These are phyloP conservation scores for Onychomys torridus DNA, from an alignment of 2,797 vertebrate species.

Conservation along the genomic window DNA sequence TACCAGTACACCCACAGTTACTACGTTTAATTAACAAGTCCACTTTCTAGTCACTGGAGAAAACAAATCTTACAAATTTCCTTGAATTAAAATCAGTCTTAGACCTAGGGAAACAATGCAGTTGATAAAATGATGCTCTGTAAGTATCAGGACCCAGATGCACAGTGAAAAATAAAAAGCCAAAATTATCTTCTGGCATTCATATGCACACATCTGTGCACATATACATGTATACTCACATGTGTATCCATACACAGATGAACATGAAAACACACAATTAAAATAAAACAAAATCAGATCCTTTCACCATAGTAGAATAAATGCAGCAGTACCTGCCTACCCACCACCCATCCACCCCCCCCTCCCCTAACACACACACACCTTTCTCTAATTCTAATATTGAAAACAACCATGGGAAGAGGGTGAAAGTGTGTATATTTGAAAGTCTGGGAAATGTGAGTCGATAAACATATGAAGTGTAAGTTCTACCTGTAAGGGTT, in stretches of 20 bases:
- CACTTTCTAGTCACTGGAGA: neutral
- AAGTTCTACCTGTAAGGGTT: neutral
- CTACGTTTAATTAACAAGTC: conserved; percentile 26
- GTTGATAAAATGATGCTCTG: neutral
- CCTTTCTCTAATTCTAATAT: neutral
- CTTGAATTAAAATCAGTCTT: neutral
- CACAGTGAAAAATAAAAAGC: no score
- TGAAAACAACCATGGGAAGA: neutral
- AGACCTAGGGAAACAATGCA: neutral
- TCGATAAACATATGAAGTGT: neutral
- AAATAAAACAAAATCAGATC: neutral
- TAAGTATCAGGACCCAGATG: neutral
- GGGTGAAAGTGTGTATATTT: neutral
- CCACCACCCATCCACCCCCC: no score
- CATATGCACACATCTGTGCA: neutral
- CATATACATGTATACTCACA: neutral
- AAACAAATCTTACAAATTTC: neutral
- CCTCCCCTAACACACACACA: neutral
- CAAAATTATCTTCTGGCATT: no score
- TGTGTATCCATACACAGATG: neutral
- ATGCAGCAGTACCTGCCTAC: neutral
- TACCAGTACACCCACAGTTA: conserved; percentile 1
- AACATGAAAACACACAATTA: neutral
- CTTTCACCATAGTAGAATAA: neutral
- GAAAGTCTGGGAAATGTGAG: neutral